These are phyloP conservation scores for Colletes latitarsis DNA, from an alignment of 1,140 invertebrate genomes.

Conservation along the genomic window DNA sequence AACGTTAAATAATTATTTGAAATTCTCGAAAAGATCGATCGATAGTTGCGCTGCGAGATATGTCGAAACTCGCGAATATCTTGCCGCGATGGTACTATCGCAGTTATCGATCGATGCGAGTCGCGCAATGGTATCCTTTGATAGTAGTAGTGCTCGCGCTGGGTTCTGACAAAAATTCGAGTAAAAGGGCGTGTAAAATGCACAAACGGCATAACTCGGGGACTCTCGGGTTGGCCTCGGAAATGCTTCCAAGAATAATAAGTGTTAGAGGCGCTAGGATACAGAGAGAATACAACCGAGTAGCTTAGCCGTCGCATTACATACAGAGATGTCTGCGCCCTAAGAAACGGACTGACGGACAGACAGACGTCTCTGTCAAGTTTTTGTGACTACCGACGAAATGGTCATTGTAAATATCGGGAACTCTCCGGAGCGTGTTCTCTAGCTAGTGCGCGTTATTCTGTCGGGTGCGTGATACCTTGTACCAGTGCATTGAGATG, in stretches of 20 bases:
- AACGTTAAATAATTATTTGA: neutral
- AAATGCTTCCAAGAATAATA: constrained; percentile 48
- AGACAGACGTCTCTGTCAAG: constrained; percentile 59
- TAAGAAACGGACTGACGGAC: constrained; percentile 55
- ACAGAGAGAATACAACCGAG: constrained; percentile 29
- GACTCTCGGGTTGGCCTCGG: constrained; percentile 48
- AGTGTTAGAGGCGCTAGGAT: constrained; percentile 9
- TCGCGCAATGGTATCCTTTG: constrained; percentile 61
- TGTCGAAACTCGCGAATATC: constrained; percentile 28
- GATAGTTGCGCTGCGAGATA: constrained; percentile 2
- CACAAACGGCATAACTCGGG: constrained; percentile 50
- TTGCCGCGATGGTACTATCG: constrained; percentile 35
- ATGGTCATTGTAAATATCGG: constrained; percentile 57
- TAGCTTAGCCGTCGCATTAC: constrained; percentile 59
- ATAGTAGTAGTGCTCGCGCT: constrained; percentile 39
- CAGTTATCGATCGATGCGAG: constrained; percentile 57
- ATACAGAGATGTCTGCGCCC: constrained; percentile 59
- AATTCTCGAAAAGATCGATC: neutral
- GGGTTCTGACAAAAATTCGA: constrained; percentile 41
- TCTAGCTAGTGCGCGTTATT: constrained; percentile 39
- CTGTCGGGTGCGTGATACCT: constrained; percentile 28
- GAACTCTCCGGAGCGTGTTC: constrained; percentile 53
- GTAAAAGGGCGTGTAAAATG: constrained; percentile 63
- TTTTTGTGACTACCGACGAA: constrained; percentile 45
- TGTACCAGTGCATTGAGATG: constrained; percentile 77